These are phyloP conservation scores for Origma solitaria DNA, from an alignment of 2,113 vertebrate species.

Conservation along the genomic window DNA sequence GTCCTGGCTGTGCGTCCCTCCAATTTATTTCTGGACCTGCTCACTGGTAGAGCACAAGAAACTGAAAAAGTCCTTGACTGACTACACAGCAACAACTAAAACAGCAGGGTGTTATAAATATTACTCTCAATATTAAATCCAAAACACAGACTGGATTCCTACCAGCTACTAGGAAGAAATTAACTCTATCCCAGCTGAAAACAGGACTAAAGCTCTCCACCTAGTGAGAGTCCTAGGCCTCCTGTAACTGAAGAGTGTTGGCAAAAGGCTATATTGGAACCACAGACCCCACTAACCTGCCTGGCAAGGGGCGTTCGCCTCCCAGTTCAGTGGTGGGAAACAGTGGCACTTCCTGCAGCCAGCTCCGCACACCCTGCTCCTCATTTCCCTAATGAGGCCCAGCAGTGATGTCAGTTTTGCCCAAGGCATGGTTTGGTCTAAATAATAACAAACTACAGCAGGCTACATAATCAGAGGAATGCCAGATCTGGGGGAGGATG, in stretches of 20 bases:
- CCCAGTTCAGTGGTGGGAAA: constrained; percentile 34
- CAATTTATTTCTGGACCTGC: not conserved
- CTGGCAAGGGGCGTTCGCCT: constrained; percentile 30
- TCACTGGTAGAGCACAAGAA: not conserved
- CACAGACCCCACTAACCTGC: constrained; percentile 43
- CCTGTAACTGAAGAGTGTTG: constrained; percentile 28
- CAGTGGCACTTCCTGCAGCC: not conserved
- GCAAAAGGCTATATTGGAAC: constrained; percentile 21
- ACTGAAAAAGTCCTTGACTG: not conserved
- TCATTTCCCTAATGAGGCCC: constrained; percentile 38
- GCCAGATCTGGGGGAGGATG: not conserved
- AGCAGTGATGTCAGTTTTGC: constrained; percentile 28
- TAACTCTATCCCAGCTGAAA: not conserved
- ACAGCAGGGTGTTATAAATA: not conserved
- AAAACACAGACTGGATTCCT: not conserved
- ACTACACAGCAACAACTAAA: not conserved
- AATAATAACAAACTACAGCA: constrained; percentile 13
- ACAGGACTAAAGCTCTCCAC: not conserved
- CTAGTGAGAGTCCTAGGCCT: constrained; percentile 6
- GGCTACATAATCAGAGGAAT: constrained; percentile 15
- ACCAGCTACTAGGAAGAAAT: not conserved
- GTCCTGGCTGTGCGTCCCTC: not conserved
- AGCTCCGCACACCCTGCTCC: not conserved
- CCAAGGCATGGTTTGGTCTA: not conserved
- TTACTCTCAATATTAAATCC: not conserved